phyloP scores from a whole-genome alignment of 2,113 vertebrate species.

The Xerus inauris region DNA sequence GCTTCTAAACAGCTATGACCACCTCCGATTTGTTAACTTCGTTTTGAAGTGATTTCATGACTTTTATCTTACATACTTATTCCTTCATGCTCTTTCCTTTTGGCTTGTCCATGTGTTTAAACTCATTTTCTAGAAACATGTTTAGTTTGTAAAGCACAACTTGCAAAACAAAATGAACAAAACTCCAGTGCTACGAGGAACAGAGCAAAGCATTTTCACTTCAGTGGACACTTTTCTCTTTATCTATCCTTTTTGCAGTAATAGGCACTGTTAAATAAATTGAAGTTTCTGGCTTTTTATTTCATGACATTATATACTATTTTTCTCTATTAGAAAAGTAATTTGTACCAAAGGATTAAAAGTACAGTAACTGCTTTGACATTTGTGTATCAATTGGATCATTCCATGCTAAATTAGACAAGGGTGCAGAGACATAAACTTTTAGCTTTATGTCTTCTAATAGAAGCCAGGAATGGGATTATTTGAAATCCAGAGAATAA shows the following conservation, averaged over 20 bases:
- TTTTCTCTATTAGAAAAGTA: background rate
- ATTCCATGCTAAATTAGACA: background rate
- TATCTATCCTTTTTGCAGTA: background rate
- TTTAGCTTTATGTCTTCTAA: background rate
- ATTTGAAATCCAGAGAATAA: background rate
- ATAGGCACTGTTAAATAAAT: background rate
- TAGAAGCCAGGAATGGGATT: background rate
- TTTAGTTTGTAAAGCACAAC: background rate
- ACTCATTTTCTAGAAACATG: slow-evolving; percentile 25
- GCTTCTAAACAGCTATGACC: background rate
- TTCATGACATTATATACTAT: background rate
- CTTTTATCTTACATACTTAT: background rate
- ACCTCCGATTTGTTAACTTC: slow-evolving; percentile 41
- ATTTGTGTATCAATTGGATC: background rate
- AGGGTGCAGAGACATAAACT: background rate
- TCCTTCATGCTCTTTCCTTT: background rate
- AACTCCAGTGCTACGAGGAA: background rate
- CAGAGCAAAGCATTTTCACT: background rate
- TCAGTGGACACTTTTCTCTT: background rate
- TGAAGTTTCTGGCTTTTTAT: background rate
- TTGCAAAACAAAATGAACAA: slow-evolving; percentile 20
- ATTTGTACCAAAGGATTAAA: background rate
- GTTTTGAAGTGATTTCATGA: slow-evolving; percentile 37
- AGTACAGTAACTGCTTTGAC: background rate
- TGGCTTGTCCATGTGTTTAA: background rate